Conservation (phyloP, 64 coral and sea anemone genomes). For the Montipora foliosa region DNA sequence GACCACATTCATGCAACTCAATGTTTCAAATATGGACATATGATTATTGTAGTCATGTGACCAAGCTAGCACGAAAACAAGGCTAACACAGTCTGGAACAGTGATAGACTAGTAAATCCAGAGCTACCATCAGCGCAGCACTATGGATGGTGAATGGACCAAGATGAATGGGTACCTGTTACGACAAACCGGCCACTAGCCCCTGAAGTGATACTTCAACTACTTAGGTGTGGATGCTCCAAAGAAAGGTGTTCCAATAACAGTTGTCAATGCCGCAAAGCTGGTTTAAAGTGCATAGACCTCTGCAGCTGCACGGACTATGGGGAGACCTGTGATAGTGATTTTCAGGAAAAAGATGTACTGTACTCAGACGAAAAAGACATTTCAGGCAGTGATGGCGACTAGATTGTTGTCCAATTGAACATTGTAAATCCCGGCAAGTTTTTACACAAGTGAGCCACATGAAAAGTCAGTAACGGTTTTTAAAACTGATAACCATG, state of each 20-base stretch:
- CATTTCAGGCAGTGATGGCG: background rate
- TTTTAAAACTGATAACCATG: background rate
- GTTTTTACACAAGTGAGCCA: background rate
- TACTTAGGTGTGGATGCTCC: background rate
- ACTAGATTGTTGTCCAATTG: no score
- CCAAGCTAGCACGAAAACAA: no score
- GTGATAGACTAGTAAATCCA: no score
- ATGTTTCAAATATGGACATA: no score
- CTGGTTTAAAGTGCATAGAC: background rate
- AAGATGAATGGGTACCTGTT: slow-evolving; percentile 16
- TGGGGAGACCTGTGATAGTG: background rate
- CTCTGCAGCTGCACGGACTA: background rate
- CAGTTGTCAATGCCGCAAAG: background rate
- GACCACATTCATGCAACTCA: no score
- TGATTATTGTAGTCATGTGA: no score
- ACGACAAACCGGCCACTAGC: background rate
- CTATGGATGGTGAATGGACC: no score
- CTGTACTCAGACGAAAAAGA: background rate
- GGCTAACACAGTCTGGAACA: no score
- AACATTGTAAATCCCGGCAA: background rate
- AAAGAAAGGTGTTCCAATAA: background rate
- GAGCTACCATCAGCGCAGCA: no score
- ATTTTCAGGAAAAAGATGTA: background rate
- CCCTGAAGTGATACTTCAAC: no score
- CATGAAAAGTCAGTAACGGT: background rate